Evolutionary conservation across 2,113 vertebrate species (phyloP).

Genomic region (Thinocorus orbignyianus): DNA sequence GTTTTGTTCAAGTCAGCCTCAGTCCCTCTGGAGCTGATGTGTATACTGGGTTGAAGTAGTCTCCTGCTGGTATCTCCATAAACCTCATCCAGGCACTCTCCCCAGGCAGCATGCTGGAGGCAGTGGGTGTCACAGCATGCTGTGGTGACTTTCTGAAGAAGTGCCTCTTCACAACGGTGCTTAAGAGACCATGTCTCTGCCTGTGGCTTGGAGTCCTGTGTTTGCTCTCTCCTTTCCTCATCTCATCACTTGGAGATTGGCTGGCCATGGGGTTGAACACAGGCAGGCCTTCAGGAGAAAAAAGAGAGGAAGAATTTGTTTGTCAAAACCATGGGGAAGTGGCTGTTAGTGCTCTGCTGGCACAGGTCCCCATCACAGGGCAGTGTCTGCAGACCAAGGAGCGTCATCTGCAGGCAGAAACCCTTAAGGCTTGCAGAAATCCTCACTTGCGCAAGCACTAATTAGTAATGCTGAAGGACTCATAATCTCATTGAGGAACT

Average conservation of each 20-base stretch:
- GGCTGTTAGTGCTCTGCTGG: fast-evolving
- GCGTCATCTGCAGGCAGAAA: neutral
- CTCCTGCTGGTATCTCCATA: neutral
- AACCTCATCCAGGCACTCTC: neutral
- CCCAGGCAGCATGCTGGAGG: fast-evolving
- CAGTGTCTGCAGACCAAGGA: neutral
- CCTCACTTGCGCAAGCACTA: neutral
- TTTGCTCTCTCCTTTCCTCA: neutral
- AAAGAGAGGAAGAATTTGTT: neutral
- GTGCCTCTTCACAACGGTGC: fast-evolving
- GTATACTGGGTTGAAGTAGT: neutral
- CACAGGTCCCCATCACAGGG: fast-evolving
- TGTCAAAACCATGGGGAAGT: neutral
- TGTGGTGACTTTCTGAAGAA: neutral
- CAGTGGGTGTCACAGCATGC: fast-evolving
- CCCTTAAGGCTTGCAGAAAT: slow-evolving; percentile 12
- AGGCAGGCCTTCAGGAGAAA: neutral
- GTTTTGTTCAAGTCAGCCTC: neutral
- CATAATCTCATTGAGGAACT: neutral
- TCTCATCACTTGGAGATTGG: neutral
- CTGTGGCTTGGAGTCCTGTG: neutral
- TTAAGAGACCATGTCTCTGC: neutral
- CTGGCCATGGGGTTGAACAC: fast-evolving
- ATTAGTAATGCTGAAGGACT: neutral
- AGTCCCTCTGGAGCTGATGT: neutral